Base-by-base conservation (phyloP, 2,113 vertebrate species). In the Anseranas semipalmata region DNA sequence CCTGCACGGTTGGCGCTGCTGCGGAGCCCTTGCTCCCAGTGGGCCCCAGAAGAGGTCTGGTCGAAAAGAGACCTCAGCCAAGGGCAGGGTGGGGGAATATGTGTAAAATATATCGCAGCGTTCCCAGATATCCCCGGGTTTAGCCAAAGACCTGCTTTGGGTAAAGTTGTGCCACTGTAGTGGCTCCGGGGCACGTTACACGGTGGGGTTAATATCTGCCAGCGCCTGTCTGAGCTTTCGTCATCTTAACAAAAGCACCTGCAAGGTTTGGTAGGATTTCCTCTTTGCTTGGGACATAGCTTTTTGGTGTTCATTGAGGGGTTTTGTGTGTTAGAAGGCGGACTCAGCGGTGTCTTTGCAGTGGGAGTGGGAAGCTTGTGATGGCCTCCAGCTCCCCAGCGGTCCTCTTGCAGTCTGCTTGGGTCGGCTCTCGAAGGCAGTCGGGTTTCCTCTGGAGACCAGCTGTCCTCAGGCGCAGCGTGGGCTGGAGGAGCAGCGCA, bases 391-490 rank as follows among this genome's bases (percentile, higher is more conserved):
- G 52, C 45, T 90, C 59, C 71, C 19, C 39, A 15, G 39, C 39
- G 33, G 32, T 48, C 16, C 22, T 45, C 22, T 46, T 65, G 28
- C 3, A 4, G 48, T 53, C 76, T 58, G 9, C 63, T 35, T 33
- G 58, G 60, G 70, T 63, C 4, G 6, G n/a, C 10, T 66, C 25
- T 35, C 8, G 2, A 28, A 32, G 30, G 24, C 65, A 45, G 43
- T 24, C 24, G 30, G 21, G 25, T 72, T 73, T 84, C 30, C 25
- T 59, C 58, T 14, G 7, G 25, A 46, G 20, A 35, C 12, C 11
- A 1, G 0, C 18, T 41, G 24, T 72, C 73, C 21, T 41, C 0
- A 1, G 33, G 50, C 27, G 13, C 35, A n/a, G 10, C 10, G 0
- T 6, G 60, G 43, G 33, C 78, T 53, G 45, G 65, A 72, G 71